Conservation (phyloP, 2,797 vertebrate species). For the Aldrovandia affinis region DNA sequence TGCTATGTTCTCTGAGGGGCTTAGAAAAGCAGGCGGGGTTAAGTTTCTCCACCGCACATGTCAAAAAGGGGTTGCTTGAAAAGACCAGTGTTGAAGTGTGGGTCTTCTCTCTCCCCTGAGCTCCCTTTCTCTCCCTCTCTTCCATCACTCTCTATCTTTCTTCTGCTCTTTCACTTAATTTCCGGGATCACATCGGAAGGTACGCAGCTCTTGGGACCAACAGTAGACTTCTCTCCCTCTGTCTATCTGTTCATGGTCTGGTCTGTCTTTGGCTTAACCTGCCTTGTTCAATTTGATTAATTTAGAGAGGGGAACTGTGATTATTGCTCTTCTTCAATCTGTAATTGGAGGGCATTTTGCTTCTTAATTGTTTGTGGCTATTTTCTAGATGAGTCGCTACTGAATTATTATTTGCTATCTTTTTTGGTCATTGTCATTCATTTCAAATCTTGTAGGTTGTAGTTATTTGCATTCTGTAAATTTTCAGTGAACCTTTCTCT, state of each 20-base stretch:
- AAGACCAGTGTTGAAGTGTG: slow-evolving; percentile 58
- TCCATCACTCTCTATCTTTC: slow-evolving; percentile 38
- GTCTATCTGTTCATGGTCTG: not conserved
- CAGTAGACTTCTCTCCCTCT: slow-evolving; percentile 37
- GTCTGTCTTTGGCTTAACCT: not conserved
- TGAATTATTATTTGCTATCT: not conserved
- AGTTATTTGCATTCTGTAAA: not conserved
- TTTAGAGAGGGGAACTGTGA: not conserved
- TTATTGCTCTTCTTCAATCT: not conserved
- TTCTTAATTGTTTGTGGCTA: too few relatives aligned
- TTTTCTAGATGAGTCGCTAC: too few relatives aligned
- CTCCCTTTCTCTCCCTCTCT: slow-evolving; percentile 36
- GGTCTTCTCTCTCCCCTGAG: slow-evolving; percentile 44
- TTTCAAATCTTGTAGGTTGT: slow-evolving; percentile 12
- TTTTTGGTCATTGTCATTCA: not conserved
- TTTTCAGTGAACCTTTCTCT: not conserved
- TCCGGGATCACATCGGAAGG: slow-evolving; percentile 68
- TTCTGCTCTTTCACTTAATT: slow-evolving; percentile 42
- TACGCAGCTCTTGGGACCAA: slow-evolving; percentile 55
- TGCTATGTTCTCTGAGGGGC: slow-evolving; percentile 51
- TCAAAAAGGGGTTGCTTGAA: slow-evolving; percentile 64
- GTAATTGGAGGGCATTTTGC: too few relatives aligned
- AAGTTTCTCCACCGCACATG: slow-evolving; percentile 63
- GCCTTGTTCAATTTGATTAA: not conserved
- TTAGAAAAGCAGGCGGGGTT: slow-evolving; percentile 57